Conservation (phyloP, 2,113 vertebrate species). For the Rhipidura dahli region DNA sequence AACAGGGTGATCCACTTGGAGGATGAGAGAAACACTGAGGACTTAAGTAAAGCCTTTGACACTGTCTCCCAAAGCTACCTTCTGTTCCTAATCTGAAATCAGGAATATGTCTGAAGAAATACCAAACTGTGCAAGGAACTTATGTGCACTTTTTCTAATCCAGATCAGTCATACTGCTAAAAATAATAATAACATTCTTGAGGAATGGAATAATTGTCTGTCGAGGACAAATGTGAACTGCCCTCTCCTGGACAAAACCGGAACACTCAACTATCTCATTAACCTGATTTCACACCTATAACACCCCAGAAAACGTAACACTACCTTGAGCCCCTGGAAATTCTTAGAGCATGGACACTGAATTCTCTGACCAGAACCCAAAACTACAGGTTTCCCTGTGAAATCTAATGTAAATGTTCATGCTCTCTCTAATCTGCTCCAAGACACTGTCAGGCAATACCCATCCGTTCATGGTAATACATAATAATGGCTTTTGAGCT, state of each 20-base stretch:
- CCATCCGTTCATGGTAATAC: neutral
- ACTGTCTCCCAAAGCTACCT: neutral
- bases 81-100: neutral
- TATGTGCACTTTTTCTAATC: neutral
- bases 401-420: neutral
- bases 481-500: neutral
- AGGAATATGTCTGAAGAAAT: neutral
- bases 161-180: neutral
- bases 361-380: neutral
- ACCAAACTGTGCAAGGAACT: neutral
- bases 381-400: neutral
- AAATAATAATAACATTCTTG: neutral
- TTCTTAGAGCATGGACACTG: neutral
- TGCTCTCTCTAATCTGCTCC: neutral
- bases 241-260: conserved; percentile 26
- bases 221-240: neutral
- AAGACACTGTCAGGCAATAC: neutral
- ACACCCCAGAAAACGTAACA: neutral
- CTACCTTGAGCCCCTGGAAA: neutral
- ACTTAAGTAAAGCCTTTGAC: neutral
- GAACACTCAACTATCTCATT: neutral
- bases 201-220: neutral
- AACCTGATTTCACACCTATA: neutral
- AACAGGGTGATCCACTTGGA: neutral
- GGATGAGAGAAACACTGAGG: neutral